Base-by-base conservation (phyloP, 2,797 vertebrate species). In the Heteromormyrus szaboi region DNA sequence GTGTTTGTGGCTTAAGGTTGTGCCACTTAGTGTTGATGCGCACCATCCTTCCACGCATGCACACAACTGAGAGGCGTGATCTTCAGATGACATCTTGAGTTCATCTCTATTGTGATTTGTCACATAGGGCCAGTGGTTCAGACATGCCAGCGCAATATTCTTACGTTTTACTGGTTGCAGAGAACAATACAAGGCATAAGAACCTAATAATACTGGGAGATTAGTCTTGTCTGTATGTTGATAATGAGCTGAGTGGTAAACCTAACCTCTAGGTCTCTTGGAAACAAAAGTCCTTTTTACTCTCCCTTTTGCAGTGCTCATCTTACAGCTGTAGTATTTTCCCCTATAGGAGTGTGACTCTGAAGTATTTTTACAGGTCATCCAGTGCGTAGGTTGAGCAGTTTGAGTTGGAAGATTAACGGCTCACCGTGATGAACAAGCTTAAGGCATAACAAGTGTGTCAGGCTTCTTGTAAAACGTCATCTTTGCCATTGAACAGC, bases 1-100 rank as follows among this genome's bases (percentile, higher is more conserved):
- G 90, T 92, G 89, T 91, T 89, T 93, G 89, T 92, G 90, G 90
- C 88, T 91, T 92, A 83, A 90, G 25, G 25, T 14, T 33, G 65
- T 68, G 65, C 65, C 54, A 85, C 65, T 88, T 90, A 83, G 83
- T 89, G 59, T 86, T 62, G 56, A 86, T 53, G 14, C 37, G 44
- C 83, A 54, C 37, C 37, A 12, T n/a, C 25, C 33, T n/a, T n/a
- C 86, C 29, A 33, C 37, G 25, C 53, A 17, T 56, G 29, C 25
- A 41, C 25, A 48, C 41, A 84, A 72, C 48, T 56, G 51, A 22
- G 46, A 65, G 54, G n/a, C 56, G 88, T 62, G 79, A 22, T 29
- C 54, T 84, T 50, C 11, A 83, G n/a, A 68, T 85, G 79, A 29
- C 76, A 8, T 50, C 44, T 46, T 29, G 33, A 76, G 17, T 46